Percentiles rank a stretch among this genome's conserved stretches.
phyloP scores from a whole-genome alignment of 2,797 vertebrate genomes.

The Helarctos malayanus region DNA sequence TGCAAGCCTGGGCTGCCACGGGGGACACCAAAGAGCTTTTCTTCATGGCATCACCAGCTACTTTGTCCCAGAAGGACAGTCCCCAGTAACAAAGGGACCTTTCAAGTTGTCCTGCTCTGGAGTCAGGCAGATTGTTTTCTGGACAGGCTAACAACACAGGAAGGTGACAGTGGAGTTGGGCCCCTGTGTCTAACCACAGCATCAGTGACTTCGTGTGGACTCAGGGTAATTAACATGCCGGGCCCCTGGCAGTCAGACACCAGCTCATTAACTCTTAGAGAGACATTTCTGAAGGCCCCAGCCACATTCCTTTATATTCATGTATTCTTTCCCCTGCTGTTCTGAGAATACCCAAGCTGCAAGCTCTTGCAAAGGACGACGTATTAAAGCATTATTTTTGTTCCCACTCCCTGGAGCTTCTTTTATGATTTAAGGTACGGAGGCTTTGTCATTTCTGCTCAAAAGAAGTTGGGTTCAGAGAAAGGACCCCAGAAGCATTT shows the following conservation, averaged over 20 bases:
- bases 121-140: not conserved
- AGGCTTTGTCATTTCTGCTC: conserved; percentile 56
- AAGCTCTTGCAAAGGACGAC: conserved; percentile 81
- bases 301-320: conserved; percentile 86
- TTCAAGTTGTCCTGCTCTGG: not conserved
- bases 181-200: conserved; percentile 24
- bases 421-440: conserved; percentile 64
- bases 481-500: conserved; percentile 63
- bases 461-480: conserved; percentile 80
- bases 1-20: not conserved
- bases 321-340: conserved; percentile 85
- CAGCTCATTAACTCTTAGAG: conserved; percentile 86
- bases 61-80: not conserved
- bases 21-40: fast-evolving
- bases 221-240: conserved; percentile 78
- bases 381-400: conserved; percentile 86
- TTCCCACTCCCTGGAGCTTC: conserved; percentile 83
- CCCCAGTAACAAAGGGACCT: not conserved
- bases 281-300: conserved; percentile 74
- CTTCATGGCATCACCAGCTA: not conserved
- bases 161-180: not conserved
- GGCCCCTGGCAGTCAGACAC: conserved; percentile 76
- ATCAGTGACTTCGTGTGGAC: not conserved
- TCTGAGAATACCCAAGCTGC: conserved; percentile 80
- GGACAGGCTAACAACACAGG: not conserved